Percentiles rank a stretch among this genome's conserved stretches.
Conservation (phyloP, 2,113 vertebrate genomes). For the Antechinus flavipes region DNA sequence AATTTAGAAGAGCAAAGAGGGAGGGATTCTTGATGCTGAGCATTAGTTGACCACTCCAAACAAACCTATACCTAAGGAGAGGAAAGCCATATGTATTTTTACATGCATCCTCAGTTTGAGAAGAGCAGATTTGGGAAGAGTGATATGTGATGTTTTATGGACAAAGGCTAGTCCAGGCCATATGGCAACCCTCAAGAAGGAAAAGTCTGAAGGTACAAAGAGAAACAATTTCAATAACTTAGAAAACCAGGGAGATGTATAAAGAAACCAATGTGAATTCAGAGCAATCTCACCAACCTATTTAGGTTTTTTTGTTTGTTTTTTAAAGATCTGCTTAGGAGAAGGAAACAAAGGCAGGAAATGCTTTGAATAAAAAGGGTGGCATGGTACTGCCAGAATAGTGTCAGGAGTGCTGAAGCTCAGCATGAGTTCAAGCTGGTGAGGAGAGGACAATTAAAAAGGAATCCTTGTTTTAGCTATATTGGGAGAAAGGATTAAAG, state of each 20-base stretch:
- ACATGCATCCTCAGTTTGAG: not conserved
- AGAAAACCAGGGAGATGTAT: not conserved
- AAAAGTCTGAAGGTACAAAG: not conserved
- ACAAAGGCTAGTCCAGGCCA: not conserved
- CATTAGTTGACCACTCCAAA: not conserved
- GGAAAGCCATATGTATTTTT: not conserved
- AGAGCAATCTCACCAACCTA: not conserved
- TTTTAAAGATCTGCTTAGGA: not conserved
- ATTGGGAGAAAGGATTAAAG: not conserved
- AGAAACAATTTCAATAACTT: not conserved
- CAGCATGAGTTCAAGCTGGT: not conserved
- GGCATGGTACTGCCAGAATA: not conserved
- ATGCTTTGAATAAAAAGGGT: not conserved
- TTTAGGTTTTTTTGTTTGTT: not conserved
- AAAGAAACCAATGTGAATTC: not conserved
- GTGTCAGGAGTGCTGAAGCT: not conserved
- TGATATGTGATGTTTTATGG: not conserved
- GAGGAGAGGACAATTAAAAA: not conserved
- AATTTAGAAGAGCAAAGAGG: not conserved
- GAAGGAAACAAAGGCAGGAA: not conserved
- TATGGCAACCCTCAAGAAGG: not conserved
- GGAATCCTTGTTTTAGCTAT: not conserved
- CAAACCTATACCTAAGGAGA: not conserved
- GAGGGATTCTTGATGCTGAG: not conserved
- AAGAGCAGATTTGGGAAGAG: not conserved